Percentiles rank a stretch among this genome's conserved stretches.
These are phyloP conservation scores for Acromyrmex charruanus DNA, from an alignment of 1,140 invertebrate genomes.

Conservation along the genomic window DNA sequence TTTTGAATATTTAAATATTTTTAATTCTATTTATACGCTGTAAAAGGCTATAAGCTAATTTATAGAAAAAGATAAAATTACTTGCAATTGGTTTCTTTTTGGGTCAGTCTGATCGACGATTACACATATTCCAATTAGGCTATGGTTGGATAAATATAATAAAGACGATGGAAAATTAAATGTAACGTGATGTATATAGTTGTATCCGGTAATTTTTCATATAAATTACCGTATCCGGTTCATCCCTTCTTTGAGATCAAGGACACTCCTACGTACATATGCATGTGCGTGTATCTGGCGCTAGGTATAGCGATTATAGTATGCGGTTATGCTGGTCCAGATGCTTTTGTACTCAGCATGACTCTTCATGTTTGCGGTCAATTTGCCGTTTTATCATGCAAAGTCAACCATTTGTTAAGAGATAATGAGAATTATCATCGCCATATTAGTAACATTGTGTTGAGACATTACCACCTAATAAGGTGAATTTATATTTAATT, in stretches of 20 bases:
- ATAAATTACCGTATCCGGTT: slow-evolving; percentile 47
- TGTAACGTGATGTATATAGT: neutral
- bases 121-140: neutral
- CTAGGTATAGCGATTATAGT: neutral
- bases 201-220: slow-evolving; percentile 1
- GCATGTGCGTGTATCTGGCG: slow-evolving; percentile 24
- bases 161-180: slow-evolving; percentile 21
- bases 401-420: slow-evolving; percentile 8
- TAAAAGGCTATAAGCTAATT: neutral
- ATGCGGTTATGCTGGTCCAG: neutral
- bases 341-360: slow-evolving; percentile 38
- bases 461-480: slow-evolving; percentile 23
- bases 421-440: neutral
- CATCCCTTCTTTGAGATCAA: slow-evolving; percentile 46
- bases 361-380: slow-evolving; percentile 56
- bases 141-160: neutral
- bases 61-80: neutral
- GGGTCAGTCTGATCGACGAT: neutral
- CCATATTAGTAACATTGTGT: neutral
- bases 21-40: neutral
- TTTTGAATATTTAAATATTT: slow-evolving; percentile 9
- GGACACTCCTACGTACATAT: neutral
- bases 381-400: slow-evolving; percentile 45
- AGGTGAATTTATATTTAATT: slow-evolving; percentile 27
- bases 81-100: neutral